Evolutionary conservation across 2,888 invertebrate species (phyloP).

Genomic region (Dicranocentrus wangi): DNA sequence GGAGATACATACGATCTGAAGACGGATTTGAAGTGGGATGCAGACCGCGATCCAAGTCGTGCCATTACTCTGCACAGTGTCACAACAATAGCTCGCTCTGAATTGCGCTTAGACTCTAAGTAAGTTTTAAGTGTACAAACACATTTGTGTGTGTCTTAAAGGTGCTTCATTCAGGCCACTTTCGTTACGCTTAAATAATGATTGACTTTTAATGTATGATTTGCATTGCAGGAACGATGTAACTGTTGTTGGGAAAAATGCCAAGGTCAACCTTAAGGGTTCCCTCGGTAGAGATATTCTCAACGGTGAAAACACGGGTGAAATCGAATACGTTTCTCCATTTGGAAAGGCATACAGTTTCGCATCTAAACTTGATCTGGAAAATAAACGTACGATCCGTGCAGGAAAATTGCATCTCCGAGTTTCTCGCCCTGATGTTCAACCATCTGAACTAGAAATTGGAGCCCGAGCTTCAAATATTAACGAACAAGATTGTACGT

Average conservation of each 20-base stretch:
- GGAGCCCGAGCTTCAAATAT: constrained; percentile 66
- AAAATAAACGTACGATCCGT: constrained; percentile 53
- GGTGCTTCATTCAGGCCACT: too few species aligned
- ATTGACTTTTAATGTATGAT: too few species aligned
- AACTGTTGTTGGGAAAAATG: constrained; percentile 77
- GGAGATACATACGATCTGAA: constrained; percentile 66
- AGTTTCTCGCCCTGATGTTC: constrained; percentile 59
- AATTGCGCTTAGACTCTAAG: constrained; percentile 66
- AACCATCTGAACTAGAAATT: constrained; percentile 65
- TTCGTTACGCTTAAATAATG: too few species aligned
- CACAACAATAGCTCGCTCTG: constrained; percentile 52
- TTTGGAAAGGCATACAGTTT: constrained; percentile 58
- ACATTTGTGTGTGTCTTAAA: too few species aligned
- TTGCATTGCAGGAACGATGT: constrained; percentile 77
- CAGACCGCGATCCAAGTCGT: constrained; percentile 64
- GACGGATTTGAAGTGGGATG: constrained; percentile 72
- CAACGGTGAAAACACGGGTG: constrained; percentile 74
- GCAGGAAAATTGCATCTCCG: constrained; percentile 58
- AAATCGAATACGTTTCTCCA: constrained; percentile 53
- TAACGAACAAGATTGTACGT: constrained; percentile 58
- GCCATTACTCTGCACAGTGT: constrained; percentile 64
- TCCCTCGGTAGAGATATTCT: constrained; percentile 75
- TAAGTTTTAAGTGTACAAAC: too few species aligned
- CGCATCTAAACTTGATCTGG: constrained; percentile 54
- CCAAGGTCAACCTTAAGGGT: constrained; percentile 77